These are phyloP conservation scores for Solea solea DNA, from an alignment of 2,113 vertebrate genomes.

Conservation along the genomic window DNA sequence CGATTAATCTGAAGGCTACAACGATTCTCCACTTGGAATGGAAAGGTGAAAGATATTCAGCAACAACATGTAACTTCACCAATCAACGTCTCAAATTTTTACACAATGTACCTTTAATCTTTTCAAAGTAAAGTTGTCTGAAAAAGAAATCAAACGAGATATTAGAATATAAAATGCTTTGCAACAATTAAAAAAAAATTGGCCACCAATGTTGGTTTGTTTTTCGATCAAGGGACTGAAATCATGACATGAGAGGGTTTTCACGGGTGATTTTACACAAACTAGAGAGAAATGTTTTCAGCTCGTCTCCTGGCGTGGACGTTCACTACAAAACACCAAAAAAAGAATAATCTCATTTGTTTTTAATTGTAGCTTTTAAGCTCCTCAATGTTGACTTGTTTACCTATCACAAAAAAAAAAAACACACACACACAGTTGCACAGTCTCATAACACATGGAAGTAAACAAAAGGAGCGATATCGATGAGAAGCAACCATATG, in stretches of 20 bases:
- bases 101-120: too few relatives aligned
- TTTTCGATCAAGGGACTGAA: neutral
- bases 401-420: too few relatives aligned
- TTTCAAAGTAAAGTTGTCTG: neutral
- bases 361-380: too few relatives aligned
- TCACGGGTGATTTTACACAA: too few relatives aligned
- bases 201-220: neutral
- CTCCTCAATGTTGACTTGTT: too few relatives aligned
- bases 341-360: neutral
- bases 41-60: too few relatives aligned
- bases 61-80: too few relatives aligned
- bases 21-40: too few relatives aligned
- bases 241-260: neutral
- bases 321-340: neutral
- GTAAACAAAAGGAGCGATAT: constrained; percentile 2
- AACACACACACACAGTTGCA: neutral
- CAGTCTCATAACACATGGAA: constrained; percentile 7
- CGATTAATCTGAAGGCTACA: too few relatives aligned
- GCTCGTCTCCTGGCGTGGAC: neutral
- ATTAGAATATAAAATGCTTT: neutral
- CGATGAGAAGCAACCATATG: constrained; percentile 11
- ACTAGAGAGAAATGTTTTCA: constrained; percentile 3
- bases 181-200: neutral
- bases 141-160: neutral
- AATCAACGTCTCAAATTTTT: too few relatives aligned